These are phyloP conservation scores for Manduca sexta DNA, from an alignment of 1,140 invertebrate species.

Conservation along the genomic window DNA sequence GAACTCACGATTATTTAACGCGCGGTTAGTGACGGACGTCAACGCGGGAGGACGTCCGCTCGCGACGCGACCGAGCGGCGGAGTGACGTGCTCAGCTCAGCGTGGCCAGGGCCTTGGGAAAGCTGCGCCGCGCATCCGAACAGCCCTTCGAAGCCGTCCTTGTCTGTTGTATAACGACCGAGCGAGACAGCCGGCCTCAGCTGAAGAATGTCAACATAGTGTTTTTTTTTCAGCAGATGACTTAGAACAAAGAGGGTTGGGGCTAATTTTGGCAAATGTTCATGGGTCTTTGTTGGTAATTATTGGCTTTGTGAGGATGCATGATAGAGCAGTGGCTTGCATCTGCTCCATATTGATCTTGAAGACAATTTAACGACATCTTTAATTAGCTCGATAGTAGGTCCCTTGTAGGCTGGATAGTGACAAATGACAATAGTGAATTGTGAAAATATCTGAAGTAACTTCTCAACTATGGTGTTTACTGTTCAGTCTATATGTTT, in stretches of 20 bases:
- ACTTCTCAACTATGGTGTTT: no score
- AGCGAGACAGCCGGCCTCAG: neutral
- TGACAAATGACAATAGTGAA: no score
- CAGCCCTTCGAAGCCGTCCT: slow-evolving; percentile 2
- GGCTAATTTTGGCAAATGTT: no score
- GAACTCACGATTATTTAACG: slow-evolving; percentile 31
- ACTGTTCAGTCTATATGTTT: no score
- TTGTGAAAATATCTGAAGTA: no score
- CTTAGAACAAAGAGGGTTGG: slow-evolving; percentile 3
- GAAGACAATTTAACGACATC: no score
- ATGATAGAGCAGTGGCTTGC: no score
- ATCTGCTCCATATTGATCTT: no score
- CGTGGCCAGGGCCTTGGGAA: slow-evolving; percentile 12
- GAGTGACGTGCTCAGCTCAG: slow-evolving; percentile 32
- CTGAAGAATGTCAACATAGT: slow-evolving; percentile 14
- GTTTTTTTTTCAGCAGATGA: slow-evolving; percentile 14
- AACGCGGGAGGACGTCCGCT: slow-evolving; percentile 38
- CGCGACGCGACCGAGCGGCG: slow-evolving; percentile 45
- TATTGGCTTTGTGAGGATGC: no score
- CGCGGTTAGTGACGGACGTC: neutral
- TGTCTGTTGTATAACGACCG: neutral
- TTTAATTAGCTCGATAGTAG: no score
- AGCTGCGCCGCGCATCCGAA: slow-evolving; percentile 14
- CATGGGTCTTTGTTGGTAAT: no score
- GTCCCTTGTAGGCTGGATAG: no score